Evolutionary conservation across 1,140 invertebrate genomes (phyloP).

Genomic region (Ganaspis sp.): DNA sequence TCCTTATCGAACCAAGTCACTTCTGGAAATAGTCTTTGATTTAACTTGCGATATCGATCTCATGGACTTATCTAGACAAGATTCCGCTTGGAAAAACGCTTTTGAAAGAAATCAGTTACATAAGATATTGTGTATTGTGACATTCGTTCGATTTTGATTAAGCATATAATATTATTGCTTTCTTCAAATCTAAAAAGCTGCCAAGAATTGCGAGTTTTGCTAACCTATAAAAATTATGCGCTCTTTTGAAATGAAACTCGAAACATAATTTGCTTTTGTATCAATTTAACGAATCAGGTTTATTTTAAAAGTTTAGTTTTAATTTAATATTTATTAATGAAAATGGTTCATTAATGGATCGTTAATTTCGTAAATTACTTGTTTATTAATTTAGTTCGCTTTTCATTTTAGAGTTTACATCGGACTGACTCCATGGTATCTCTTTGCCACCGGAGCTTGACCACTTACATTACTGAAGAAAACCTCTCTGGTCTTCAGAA

Average conservation of each 20-base stretch:
- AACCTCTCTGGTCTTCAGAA: constrained; percentile 86
- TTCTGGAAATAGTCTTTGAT: background rate
- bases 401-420: constrained; percentile 77
- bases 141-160: background rate
- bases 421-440: constrained; percentile 91
- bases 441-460: constrained; percentile 86
- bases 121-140: no score
- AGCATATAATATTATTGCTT: background rate
- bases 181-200: background rate
- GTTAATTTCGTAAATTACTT: no score
- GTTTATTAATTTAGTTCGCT: constrained; percentile 33
- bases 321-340: background rate
- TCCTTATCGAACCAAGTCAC: background rate
- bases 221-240: background rate
- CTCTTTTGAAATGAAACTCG: background rate
- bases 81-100: no score
- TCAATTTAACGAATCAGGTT: no score
- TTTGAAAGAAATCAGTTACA: no score
- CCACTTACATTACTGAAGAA: constrained; percentile 88
- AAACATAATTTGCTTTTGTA: background rate
- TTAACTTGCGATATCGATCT: background rate
- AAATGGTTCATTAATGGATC: no score
- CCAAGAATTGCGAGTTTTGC: background rate
- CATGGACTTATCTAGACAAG: background rate
- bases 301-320: background rate